Evolutionary conservation across 1,140 invertebrate species (phyloP), one percentile per base, ranked within the genome.

Genomic region (Melitaea cinxia): DNA sequence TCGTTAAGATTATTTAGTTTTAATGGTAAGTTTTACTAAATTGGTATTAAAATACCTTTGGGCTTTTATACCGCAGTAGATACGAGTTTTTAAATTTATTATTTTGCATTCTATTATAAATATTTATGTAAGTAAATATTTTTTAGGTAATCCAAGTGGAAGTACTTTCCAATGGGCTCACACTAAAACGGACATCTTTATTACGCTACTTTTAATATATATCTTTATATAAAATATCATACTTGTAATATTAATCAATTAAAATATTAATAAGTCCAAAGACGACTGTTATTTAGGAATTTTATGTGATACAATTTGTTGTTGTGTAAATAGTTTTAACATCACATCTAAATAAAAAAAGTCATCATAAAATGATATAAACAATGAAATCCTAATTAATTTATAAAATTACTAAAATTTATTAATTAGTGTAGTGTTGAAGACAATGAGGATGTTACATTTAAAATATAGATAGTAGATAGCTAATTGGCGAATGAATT

Each of bases 81-180:
- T 60, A 56, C 49, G 33, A 30, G 17, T 67, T 28, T 52, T 59
- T n/a, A 21, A 57, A 53, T 53, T 42, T 59, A 56, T 28, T 53
- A 23, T 49, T 61, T 68, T 45, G 33, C 47, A 70, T 66, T 75
- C 68, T 57, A 66, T 64, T 75, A 60, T 76, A 74, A 71, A 75
- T 83, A 84, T 82, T 87, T 83, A 88, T 83, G 60, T 68, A 80
- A 70, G 76, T 67, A 76, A 80, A 88, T 87, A 80, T 88, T 89
- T 90, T 91, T 83, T 91, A 91, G 88, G 88, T 91, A 91, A 91
- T 72, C 88, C 88, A 83, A 91, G 87, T 82, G 88, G 88, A 89
- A 85, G 88, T 85, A 70, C 77, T 80, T 83, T 82, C 75, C 77
- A 76, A 83, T 82, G 85, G 82, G 77, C 82, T 83, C 80, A 77